phyloP scores from a whole-genome alignment of 2,888 invertebrate species.

The Volucella inflata region DNA sequence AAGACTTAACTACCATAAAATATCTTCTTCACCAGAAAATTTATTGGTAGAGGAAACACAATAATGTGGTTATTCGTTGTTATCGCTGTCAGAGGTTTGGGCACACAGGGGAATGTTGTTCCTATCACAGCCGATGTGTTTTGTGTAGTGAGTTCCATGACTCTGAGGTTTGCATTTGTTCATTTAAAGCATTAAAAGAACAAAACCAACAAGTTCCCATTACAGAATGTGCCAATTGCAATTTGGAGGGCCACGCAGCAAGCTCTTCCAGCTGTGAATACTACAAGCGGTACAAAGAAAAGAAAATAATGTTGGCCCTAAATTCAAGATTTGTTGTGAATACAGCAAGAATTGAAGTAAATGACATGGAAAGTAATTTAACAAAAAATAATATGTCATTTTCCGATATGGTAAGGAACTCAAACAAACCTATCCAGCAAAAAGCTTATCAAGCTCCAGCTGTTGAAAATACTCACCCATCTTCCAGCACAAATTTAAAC shows the following conservation, averaged over 20 bases:
- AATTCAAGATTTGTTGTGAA: background rate
- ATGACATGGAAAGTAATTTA: background rate
- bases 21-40: no score
- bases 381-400: background rate
- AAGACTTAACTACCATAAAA: no score
- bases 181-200: slow-evolving; percentile 3
- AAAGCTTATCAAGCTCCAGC: slow-evolving; percentile 8
- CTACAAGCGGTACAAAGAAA: slow-evolving; percentile 10
- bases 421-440: no score
- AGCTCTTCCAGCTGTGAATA: no score
- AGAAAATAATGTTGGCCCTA: background rate
- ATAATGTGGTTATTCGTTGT: slow-evolving; percentile 10
- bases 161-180: slow-evolving; percentile 4
- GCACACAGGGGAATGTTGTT: slow-evolving; percentile 23
- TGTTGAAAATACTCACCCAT: no score
- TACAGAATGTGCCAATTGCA: slow-evolving; percentile 19
- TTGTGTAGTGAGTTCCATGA: slow-evolving; percentile 30
- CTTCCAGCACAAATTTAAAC: no score
- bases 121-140: slow-evolving; percentile 17
- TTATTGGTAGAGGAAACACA: slow-evolving; percentile 25
- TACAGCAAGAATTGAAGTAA: background rate
- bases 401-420: slow-evolving; percentile 9
- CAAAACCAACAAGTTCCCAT: slow-evolving; percentile 1
- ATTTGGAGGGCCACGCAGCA: slow-evolving; percentile 6
- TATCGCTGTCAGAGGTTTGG: slow-evolving; percentile 25